Conservation (phyloP, 1,140 invertebrate genomes). For the Tribolium castaneum region DNA sequence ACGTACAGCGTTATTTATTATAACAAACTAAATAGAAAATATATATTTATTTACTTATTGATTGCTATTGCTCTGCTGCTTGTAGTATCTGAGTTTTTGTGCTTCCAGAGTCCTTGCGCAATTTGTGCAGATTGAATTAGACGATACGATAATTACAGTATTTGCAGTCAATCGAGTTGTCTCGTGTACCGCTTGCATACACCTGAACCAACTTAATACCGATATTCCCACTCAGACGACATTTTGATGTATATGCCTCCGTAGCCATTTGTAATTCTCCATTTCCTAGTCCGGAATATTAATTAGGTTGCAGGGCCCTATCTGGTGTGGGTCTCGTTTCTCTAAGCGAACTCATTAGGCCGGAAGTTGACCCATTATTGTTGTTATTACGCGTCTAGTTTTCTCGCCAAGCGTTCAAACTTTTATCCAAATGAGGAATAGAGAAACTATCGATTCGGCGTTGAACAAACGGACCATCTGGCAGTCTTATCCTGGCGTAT, state of each 20-base stretch:
- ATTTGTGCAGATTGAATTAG: not conserved
- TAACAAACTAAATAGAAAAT: no score
- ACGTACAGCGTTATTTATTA: no score
- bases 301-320: constrained; percentile 6
- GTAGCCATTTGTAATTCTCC: constrained; percentile 14
- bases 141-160: not conserved
- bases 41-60: no score
- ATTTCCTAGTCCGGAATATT: constrained; percentile 21
- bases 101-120: not conserved
- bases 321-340: not conserved
- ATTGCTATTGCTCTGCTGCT: no score
- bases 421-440: constrained; percentile 26
- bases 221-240: constrained; percentile 19
- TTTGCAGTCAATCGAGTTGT: not conserved
- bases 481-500: not conserved
- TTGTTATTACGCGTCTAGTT: not conserved
- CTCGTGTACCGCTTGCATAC: constrained; percentile 6
- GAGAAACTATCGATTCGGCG: not conserved
- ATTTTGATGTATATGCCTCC: constrained; percentile 21
- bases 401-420: not conserved
- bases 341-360: constrained; percentile 4
- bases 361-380: constrained; percentile 20
- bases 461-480: constrained; percentile 20
- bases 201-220: constrained; percentile 20
- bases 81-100: no score